Percentiles rank a stretch among this genome's conserved stretches.
These are phyloP conservation scores for Papilio demoleus DNA, from an alignment of 2,888 invertebrate genomes.

Conservation along the genomic window DNA sequence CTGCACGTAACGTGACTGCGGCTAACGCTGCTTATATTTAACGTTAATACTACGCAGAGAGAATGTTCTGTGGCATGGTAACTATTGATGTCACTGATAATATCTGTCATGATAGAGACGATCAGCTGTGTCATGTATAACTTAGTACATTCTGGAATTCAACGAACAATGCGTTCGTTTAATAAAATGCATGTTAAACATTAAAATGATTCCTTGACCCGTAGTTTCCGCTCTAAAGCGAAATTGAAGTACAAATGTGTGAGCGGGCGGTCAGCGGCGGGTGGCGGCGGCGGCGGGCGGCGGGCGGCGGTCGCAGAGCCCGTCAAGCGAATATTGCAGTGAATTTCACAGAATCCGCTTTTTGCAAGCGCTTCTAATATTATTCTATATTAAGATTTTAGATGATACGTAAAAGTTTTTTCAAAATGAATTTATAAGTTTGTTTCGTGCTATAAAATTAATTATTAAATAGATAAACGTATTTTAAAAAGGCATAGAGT, in stretches of 20 bases:
- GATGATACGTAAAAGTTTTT: not conserved
- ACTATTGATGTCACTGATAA: too few species aligned
- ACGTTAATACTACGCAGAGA: too few species aligned
- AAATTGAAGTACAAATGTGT: constrained; percentile 7
- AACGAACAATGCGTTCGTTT: not conserved
- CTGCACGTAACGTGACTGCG: not conserved
- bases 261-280: not conserved
- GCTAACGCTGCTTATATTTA: not conserved
- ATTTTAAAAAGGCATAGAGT: too few species aligned
- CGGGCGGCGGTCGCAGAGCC: not conserved
- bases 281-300: not conserved
- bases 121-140: too few species aligned
- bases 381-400: too few species aligned
- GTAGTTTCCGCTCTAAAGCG: not conserved
- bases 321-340: not conserved
- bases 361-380: not conserved
- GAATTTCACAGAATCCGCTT: not conserved
- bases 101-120: too few species aligned
- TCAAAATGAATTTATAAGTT: not conserved
- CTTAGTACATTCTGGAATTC: not conserved
- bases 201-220: not conserved
- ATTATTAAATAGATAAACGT: not conserved
- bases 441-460: too few species aligned
- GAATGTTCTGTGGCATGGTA: too few species aligned
- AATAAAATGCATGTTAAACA: not conserved